phyloP scores from a whole-genome alignment of 2,113 vertebrate genomes.

The Gallinago media region DNA sequence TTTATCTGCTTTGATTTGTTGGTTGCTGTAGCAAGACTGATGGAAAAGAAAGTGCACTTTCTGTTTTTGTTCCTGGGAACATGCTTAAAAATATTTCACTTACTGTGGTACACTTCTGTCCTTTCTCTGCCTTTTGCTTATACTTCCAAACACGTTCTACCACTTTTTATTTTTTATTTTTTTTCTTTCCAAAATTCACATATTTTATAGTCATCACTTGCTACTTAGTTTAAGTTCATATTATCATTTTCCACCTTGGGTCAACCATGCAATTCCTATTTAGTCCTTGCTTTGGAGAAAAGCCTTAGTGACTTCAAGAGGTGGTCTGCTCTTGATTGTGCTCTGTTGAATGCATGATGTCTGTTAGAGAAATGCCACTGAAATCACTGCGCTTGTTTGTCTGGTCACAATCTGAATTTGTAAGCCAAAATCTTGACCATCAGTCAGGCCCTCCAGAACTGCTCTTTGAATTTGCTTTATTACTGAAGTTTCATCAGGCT shows the following conservation, averaged over 20 bases:
- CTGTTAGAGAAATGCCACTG: neutral
- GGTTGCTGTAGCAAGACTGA: neutral
- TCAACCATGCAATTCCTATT: neutral
- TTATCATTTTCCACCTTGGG: neutral
- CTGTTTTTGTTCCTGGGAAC: neutral
- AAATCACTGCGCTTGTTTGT: neutral
- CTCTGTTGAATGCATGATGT: neutral
- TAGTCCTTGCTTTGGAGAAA: neutral
- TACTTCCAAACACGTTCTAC: neutral
- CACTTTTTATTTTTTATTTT: neutral
- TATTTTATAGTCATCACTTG: neutral
- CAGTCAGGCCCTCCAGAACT: neutral
- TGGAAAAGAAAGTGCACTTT: neutral
- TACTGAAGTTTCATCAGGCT: neutral
- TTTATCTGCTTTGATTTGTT: conserved; percentile 6
- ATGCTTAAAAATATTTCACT: neutral
- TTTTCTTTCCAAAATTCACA: neutral
- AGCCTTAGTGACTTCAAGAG: neutral
- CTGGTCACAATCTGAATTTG: neutral
- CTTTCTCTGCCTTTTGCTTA: neutral
- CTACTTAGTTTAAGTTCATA: neutral
- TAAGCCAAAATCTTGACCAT: neutral
- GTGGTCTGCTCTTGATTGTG: neutral
- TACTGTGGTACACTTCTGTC: neutral
- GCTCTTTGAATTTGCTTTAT: neutral